Evolutionary conservation across 1,140 invertebrate genomes (phyloP).

Genomic region (Magallana gigas): DNA sequence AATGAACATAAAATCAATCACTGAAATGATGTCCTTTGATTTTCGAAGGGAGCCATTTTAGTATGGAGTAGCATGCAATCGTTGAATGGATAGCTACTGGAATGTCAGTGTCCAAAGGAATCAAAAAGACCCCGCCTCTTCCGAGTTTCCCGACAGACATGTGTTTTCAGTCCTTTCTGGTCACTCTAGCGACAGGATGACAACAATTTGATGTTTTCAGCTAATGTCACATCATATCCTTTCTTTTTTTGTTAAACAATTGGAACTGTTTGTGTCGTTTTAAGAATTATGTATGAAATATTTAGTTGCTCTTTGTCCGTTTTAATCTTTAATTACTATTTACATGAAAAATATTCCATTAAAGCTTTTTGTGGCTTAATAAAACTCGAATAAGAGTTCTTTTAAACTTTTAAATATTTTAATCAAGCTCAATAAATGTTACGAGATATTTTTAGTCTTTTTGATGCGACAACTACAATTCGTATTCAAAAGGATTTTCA

Average conservation of each 20-base stretch:
- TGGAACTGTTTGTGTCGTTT: not conserved
- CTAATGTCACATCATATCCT: not conserved
- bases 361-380: too few species aligned
- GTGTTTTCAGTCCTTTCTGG: not conserved
- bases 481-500: too few species aligned
- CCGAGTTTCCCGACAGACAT: conserved; percentile 40
- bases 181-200: not conserved
- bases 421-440: too few species aligned
- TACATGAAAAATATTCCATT: too few species aligned
- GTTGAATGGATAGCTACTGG: conserved; percentile 45
- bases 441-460: too few species aligned
- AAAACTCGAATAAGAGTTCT: too few species aligned
- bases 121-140: conserved; percentile 38
- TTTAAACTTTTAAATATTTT: too few species aligned
- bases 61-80: conserved; percentile 17
- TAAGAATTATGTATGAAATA: not conserved
- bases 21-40: not conserved
- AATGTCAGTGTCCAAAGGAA: conserved; percentile 27
- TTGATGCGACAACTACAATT: too few species aligned
- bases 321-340: too few species aligned
- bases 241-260: not conserved
- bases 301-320: not conserved
- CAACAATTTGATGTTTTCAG: not conserved
- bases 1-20: not conserved
- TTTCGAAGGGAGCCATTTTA: conserved; percentile 40